Base-by-base conservation (phyloP, 2,113 vertebrate genomes). In the Arothron firmamentum region DNA sequence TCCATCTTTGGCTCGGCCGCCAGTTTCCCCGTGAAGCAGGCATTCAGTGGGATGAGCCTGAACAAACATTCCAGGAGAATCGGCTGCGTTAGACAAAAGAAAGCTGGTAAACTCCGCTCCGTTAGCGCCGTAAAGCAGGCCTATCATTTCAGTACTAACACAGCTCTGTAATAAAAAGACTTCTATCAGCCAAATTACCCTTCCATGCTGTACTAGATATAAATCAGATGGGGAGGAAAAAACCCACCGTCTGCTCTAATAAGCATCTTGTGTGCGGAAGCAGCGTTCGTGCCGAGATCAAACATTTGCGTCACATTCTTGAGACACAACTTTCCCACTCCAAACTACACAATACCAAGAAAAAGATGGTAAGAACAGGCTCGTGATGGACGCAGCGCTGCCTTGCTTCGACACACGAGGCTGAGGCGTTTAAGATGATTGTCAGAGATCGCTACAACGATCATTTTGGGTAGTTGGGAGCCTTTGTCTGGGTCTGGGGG, bases 111-210 rank as follows among this genome's bases (percentile, higher is more conserved):
- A 79, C 77, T 79, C 60, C 70, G 69, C 80, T 82, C 76, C 74
- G 77, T 81, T 67, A 78, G 78, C 56, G 53, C 54, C 57, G 47
- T 62, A 70, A 71, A 76, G 67, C 65, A 86, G 76, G 67, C 74
- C 88, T 89, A 76, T 89, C 82, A 90, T 91, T 89, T 89, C 70
- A 78, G 56, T 21, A 62, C 60, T 71, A 64, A 52, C 58, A 58
- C 54, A 78, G 72, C 84, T 88, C 87, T 88, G 73, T 87, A 89
- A 90, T 90, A 89, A 90, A 88, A 85, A 72, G 68, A 57, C 79
- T 71, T 80, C 62, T 51, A 82, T 85, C 80, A 74, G 81, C 59
- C 67, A 90, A 88, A 88, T 86, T 75, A 78, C 80, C 79, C 79
- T 80, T 73, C 78, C 81, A 77, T 65, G 71, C 74, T 84, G 58